Evolutionary conservation across 2,113 vertebrate genomes (phyloP), one percentile per base, ranked within the genome.

Genomic region (Donacobius atricapilla): DNA sequence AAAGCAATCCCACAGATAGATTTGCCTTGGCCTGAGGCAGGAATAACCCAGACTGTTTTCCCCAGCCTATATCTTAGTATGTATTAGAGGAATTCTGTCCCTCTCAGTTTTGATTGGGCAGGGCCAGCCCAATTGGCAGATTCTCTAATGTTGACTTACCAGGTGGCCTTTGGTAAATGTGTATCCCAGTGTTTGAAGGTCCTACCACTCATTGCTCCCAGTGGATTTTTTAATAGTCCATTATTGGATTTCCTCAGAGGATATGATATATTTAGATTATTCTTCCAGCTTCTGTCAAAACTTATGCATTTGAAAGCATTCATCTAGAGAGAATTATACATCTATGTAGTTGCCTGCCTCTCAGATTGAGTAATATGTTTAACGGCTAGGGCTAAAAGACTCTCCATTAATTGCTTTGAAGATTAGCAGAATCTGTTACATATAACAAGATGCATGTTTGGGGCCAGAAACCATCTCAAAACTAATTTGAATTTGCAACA

Each of bases 341-440:
- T 73, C 51, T 75, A 37, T n/a, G 66, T 65, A 92, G 45, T 73
- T 69, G 70, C 53, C 87, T 91, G 83, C 61, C 83, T 94, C 69
- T 89, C 71, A 90, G 47, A 63, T 6, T 93, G 89, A 97, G 54
- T 75, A 94, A 96, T 97, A 94, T 93, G 86, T 86, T 94, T 96
- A 94, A 94, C 57, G 54, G 76, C 30, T 48, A 80, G 64, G 72
- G 77, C 88, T 97, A 96, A 97, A 79, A 94, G 69, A 94, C 79
- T 91, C 72, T 85, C 94, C 96, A 89, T 96, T 95, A 96, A 96
- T 89, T 96, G 89, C 71, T 90, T 75, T 86, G 94, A 96, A 97
- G 96, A 90, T 95, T 79, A 97, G 45, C 58, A 94, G 72, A 91
- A 94, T 81, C 76, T 75, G 44, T 80, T 92, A 85, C 7, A 11